Conservation (phyloP, 2,113 vertebrate species). For the Indicator maculatus region DNA sequence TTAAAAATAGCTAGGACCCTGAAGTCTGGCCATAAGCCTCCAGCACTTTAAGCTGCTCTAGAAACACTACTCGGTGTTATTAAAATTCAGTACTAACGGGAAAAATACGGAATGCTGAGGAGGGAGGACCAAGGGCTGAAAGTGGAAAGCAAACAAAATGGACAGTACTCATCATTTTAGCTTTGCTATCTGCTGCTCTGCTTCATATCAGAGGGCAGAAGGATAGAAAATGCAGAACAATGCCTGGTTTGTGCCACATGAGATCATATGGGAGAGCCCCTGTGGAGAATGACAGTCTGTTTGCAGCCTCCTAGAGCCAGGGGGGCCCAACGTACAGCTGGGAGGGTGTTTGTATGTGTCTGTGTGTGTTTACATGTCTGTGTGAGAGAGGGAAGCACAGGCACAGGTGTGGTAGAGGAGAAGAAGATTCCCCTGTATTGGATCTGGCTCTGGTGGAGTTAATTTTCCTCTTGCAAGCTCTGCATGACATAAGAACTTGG, state of each 20-base stretch:
- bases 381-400: background rate
- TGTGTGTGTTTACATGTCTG: too few species aligned
- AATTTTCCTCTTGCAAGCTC: background rate
- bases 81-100: background rate
- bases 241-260: background rate
- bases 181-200: background rate
- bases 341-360: fast-evolving
- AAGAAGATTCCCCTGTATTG: background rate
- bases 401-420: background rate
- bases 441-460: background rate
- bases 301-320: background rate
- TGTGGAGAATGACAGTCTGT: background rate
- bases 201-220: background rate
- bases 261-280: fast-evolving
- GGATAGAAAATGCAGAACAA: background rate
- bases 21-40: background rate
- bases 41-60: background rate
- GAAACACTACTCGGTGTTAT: background rate
- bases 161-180: too few species aligned
- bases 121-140: background rate
- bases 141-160: background rate
- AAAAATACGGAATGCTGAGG: background rate
- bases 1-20: background rate
- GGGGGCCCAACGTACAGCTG: background rate
- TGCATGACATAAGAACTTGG: background rate